phyloP scores from a whole-genome alignment of 2,113 vertebrate genomes.

The Nanorana parkeri region DNA sequence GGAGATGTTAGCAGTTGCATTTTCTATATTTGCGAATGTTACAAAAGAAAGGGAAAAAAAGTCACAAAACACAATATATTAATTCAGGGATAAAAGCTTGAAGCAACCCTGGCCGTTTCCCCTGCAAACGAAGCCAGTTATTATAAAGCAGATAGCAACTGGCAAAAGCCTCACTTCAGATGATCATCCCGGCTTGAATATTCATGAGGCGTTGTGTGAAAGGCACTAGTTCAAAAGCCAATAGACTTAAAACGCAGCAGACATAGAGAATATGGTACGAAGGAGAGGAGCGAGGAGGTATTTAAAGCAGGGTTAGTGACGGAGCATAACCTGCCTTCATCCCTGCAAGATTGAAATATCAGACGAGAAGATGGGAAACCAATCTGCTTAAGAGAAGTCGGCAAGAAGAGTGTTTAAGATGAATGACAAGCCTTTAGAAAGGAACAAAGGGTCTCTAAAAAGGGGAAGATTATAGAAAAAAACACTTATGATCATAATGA shows the following conservation, averaged over 20 bases:
- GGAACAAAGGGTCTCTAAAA: conserved; percentile 49
- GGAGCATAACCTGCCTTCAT: conserved; percentile 47
- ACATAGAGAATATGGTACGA: conserved; percentile 37
- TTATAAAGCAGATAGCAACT: conserved; percentile 47
- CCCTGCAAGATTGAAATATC: conserved; percentile 56
- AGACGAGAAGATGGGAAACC: conserved; percentile 44
- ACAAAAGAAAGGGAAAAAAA: conserved; percentile 1
- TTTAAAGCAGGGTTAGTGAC: conserved; percentile 55
- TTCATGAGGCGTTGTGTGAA: conserved; percentile 52
- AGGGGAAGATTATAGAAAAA: conserved; percentile 50
- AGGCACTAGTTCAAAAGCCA: conserved; percentile 54
- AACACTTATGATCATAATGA: conserved; percentile 31
- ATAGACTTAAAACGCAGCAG: conserved; percentile 56
- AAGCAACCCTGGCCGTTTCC: conserved; percentile 35
- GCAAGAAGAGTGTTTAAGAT: conserved; percentile 45
- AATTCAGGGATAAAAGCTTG: conserved; percentile 37
- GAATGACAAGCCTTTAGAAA: conserved; percentile 51
- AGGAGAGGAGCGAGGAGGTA: conserved; percentile 18
- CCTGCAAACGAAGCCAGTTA: conserved; percentile 33
- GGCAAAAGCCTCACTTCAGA: conserved; percentile 50
- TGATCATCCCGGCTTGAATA: conserved; percentile 52
- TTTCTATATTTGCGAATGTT: conserved; percentile 9
- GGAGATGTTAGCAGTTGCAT: not conserved
- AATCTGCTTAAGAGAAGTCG: conserved; percentile 48
- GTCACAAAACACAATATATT: conserved; percentile 23